Conservation (phyloP, 2,888 invertebrate species). For the Hirtodrosophila alboralis region DNA sequence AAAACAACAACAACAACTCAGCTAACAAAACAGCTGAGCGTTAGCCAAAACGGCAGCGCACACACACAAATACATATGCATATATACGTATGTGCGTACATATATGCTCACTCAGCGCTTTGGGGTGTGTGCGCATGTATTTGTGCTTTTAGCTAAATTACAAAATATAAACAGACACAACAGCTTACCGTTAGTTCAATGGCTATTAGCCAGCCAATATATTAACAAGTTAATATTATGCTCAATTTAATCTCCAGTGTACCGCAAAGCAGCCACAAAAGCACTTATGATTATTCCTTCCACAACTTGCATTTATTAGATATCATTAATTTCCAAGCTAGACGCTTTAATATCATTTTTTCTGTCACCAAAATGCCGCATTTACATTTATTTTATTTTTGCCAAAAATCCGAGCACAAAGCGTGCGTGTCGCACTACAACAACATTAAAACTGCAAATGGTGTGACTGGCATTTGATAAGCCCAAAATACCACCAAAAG, state of each 20-base stretch:
- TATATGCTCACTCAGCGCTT: slow-evolving; percentile 36
- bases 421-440: slow-evolving; percentile 36
- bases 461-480: slow-evolving; percentile 8
- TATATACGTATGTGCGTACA: neutral
- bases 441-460: slow-evolving; percentile 34
- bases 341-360: slow-evolving; percentile 2
- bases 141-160: slow-evolving; percentile 55
- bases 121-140: slow-evolving; percentile 46
- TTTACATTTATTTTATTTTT: slow-evolving; percentile 16
- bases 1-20: slow-evolving; percentile 24
- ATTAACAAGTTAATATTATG: slow-evolving; percentile 3
- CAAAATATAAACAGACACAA: slow-evolving; percentile 50
- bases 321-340: neutral
- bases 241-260: neutral
- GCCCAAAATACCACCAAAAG: slow-evolving; percentile 19
- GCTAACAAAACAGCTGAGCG: slow-evolving; percentile 57
- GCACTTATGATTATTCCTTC: neutral
- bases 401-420: slow-evolving; percentile 14
- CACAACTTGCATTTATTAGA: neutral
- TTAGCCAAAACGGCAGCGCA: slow-evolving; percentile 38
- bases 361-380: slow-evolving; percentile 43
- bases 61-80: neutral
- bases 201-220: slow-evolving; percentile 3
- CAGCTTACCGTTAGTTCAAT: slow-evolving; percentile 46
- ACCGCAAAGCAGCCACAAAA: neutral